A percentile compares a stretch with the other conserved stretches of the same genome.
phyloP scores from a whole-genome alignment of 2,113 vertebrate genomes.

The Cyprinodon tularosa region DNA sequence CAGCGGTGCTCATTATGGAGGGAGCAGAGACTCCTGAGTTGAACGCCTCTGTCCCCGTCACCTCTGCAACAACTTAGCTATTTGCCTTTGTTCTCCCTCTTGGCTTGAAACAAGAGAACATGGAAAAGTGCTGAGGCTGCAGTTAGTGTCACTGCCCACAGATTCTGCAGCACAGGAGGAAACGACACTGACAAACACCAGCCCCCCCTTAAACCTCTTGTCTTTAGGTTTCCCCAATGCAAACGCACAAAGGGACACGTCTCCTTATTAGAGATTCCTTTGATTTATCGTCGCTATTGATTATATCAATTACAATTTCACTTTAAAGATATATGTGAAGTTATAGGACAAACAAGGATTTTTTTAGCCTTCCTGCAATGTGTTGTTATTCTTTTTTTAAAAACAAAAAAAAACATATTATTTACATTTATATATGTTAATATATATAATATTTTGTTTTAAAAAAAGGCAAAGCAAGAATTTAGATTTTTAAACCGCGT shows the following conservation, averaged over 20 bases:
- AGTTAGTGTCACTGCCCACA: conserved; percentile 77
- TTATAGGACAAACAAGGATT: neutral
- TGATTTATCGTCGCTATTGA: neutral
- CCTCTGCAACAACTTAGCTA: conserved; percentile 76
- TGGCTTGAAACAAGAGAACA: conserved; percentile 79
- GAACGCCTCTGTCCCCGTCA: conserved; percentile 74
- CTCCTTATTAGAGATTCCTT: conserved; percentile 11
- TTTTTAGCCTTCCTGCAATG: neutral
- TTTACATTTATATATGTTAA: too few species aligned
- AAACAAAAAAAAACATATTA: too few species aligned
- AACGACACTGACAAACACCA: conserved; percentile 68
- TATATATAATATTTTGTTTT: too few species aligned
- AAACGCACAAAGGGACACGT: conserved; percentile 36
- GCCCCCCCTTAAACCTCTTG: conserved; percentile 53
- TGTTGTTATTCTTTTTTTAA: too few species aligned
- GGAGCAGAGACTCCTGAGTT: conserved; percentile 69
- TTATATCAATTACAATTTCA: neutral
- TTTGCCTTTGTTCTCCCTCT: conserved; percentile 77
- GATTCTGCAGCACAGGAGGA: conserved; percentile 75
- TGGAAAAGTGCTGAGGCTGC: conserved; percentile 80
- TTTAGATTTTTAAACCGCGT: too few species aligned
- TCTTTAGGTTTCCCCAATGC: conserved; percentile 68
- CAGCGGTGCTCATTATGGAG: conserved; percentile 69
- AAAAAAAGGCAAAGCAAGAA: too few species aligned
- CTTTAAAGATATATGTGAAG: neutral